These are phyloP conservation scores for Isotomurus palustris DNA, from an alignment of 2,888 invertebrate species.

Conservation along the genomic window DNA sequence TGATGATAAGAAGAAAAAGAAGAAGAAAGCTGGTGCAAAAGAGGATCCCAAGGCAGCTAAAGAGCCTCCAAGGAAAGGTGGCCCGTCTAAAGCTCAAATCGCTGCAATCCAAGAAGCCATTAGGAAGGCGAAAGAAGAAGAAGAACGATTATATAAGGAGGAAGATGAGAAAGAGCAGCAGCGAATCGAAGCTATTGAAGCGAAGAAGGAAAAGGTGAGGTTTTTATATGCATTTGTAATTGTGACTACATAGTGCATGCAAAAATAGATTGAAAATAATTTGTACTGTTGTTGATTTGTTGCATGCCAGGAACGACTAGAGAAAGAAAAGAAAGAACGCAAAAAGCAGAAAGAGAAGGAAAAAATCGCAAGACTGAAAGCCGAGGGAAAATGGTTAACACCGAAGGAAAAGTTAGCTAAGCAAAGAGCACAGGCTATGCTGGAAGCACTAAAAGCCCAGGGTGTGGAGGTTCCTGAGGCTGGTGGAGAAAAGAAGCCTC, in stretches of 20 bases:
- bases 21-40: constrained; percentile 33
- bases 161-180: constrained; percentile 74
- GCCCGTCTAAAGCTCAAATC: constrained; percentile 78
- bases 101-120: constrained; percentile 88
- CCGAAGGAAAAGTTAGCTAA: constrained; percentile 89
- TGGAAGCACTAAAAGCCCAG: constrained; percentile 83
- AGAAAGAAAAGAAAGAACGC: constrained; percentile 80
- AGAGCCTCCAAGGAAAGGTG: constrained; percentile 53
- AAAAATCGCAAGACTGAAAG: constrained; percentile 83
- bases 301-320: constrained; percentile 55
- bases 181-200: constrained; percentile 55
- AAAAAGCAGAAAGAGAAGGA: constrained; percentile 91
- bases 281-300: neutral
- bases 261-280: neutral
- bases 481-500: constrained; percentile 53
- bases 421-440: constrained; percentile 79
- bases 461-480: constrained; percentile 73
- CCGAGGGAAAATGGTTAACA: constrained; percentile 91
- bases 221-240: constrained; percentile 15
- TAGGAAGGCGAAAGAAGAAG: constrained; percentile 83
- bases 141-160: constrained; percentile 67
- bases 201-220: constrained; percentile 65
- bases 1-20: constrained; percentile 41
- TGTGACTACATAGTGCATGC: too few relatives aligned
- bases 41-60: constrained; percentile 48